Evolutionary conservation across 1,140 invertebrate species (phyloP).

Genomic region (Coenobita brevimanus): DNA sequence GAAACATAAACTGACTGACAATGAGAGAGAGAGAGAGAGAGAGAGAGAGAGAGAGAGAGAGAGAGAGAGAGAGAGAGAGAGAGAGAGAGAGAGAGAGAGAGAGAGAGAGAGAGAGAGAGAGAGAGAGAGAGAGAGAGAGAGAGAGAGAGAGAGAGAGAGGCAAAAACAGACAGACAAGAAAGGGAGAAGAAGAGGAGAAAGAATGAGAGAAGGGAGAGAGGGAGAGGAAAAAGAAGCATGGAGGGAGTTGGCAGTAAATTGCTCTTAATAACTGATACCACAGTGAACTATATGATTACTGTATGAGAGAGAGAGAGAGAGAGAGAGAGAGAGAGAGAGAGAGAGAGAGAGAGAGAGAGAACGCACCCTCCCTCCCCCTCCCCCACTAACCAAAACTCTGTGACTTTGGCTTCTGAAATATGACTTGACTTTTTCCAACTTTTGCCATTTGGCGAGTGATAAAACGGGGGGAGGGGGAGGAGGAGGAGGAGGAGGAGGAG

Average conservation of each 20-base stretch:
- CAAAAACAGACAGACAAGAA: neutral
- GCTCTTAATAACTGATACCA: too few species aligned
- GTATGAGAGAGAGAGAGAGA: slow-evolving; percentile 19
- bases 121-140: neutral
- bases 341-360: slow-evolving; percentile 3
- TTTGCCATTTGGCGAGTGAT: slow-evolving; percentile 58
- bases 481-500: neutral
- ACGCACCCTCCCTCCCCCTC: slow-evolving; percentile 34
- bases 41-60: slow-evolving; percentile 28
- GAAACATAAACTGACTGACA: neutral
- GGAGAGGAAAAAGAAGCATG: too few species aligned
- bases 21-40: neutral
- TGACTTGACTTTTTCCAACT: slow-evolving; percentile 61
- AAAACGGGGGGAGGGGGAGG: slow-evolving; percentile 33
- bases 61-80: slow-evolving; percentile 5
- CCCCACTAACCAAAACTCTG: slow-evolving; percentile 28
- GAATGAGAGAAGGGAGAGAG: too few species aligned
- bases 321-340: slow-evolving; percentile 1
- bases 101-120: slow-evolving; percentile 2
- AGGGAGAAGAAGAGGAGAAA: too few species aligned
- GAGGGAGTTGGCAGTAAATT: too few species aligned
- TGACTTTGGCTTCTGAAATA: slow-evolving; percentile 57
- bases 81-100: neutral
- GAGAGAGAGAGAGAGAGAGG: neutral
- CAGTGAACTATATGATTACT: too few species aligned